Evolutionary conservation across 2,113 vertebrate species (phyloP), one percentile per base, ranked within the genome.

Genomic region (Amia ocellicauda): DNA sequence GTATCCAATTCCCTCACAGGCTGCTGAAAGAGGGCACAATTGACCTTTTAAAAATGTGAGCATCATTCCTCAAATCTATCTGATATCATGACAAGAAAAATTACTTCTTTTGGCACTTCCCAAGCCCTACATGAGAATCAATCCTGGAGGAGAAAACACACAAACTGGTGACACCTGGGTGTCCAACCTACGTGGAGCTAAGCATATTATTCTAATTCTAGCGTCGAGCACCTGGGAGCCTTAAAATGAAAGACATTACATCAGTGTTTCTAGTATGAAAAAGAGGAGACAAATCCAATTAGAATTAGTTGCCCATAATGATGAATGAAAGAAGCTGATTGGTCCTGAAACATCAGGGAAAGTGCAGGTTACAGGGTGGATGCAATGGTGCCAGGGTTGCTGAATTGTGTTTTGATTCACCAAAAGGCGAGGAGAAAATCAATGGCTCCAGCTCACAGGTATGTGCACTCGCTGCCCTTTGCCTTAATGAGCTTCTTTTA

Each of bases 201-300:
- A 57, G 53, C 41, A 58, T 57, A 64, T 58, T 24, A 42, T 20
- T 16, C 24, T 23, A 26, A 22, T 31, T 57, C 19, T 42, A 42
- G 27, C 42, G n/a, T 27, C 13, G 51, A 56, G 24, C 26, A 29
- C 52, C 62, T 41, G 31, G 40, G 45, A 36, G 29, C 36, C 40
- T 29, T 5, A 24, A 36, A 36, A 31, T n/a, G 53, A 53, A 24
- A 64, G 63, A 49, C 27, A 54, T 42, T 47, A 49, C 43, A 49
- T 57, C 19, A 55, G 45, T 45, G 53, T 27, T n/a, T 28, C 45
- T 47, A 57, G 42, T 42, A 41, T 49, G 63, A 47, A 57, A 5
- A n/a, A 53, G 42, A n/a, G 56, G 53, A 45, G 27, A 57, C 49
- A 54, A 64, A 57, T 58, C 63, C 28, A 40, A 19, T 26, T 41